Percentiles rank a stretch among this genome's conserved stretches.
Conservation (phyloP, 2,113 vertebrate species). For the Pollachius pollachius region DNA sequence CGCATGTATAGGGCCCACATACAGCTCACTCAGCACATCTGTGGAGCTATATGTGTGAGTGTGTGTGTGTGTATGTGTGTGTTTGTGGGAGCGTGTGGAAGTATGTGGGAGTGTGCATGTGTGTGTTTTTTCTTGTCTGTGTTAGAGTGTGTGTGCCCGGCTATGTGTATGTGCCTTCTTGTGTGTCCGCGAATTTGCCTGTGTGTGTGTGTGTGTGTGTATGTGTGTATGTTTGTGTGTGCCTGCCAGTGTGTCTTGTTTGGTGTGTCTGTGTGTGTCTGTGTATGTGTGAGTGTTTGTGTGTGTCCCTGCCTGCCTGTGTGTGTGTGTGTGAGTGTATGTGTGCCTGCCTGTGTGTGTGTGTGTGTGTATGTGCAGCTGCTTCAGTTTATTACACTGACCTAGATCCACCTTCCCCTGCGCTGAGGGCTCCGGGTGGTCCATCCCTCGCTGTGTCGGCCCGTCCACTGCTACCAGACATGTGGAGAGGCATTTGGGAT, state of each 20-base stretch:
- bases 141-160: slow-evolving; percentile 15
- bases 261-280: background rate
- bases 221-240: background rate
- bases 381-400: background rate
- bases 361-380: slow-evolving; percentile 1
- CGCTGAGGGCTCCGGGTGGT: too few species aligned
- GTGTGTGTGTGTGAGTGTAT: background rate
- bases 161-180: background rate
- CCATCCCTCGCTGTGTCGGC: too few species aligned
- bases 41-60: too few species aligned
- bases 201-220: background rate
- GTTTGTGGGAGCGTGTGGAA: background rate
- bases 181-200: background rate
- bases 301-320: background rate
- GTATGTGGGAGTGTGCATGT: background rate
- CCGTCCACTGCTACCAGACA: too few species aligned
- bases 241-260: background rate
- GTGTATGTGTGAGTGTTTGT: background rate
- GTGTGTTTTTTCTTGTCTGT: slow-evolving; percentile 3
- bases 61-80: background rate
- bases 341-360: background rate
- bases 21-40: too few species aligned
- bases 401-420: too few species aligned
- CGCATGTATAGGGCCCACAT: too few species aligned
- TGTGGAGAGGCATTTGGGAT: too few species aligned